These are phyloP conservation scores for Vultur gryphus DNA, from an alignment of 2,797 vertebrate genomes.

Conservation along the genomic window DNA sequence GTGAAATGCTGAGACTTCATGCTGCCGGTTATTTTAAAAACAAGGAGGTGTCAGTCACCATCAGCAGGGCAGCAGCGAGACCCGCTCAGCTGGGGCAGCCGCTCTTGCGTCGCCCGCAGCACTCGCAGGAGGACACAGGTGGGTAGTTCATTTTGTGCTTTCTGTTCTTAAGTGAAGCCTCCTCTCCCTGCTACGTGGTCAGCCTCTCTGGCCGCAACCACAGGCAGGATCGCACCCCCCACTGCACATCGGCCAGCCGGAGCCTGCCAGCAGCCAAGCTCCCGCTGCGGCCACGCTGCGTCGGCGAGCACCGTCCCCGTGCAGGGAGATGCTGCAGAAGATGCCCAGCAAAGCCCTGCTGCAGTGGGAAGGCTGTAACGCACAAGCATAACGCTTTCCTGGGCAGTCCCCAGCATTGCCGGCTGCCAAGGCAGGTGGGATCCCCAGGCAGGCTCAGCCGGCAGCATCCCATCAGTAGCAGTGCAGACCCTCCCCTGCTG, in stretches of 20 bases:
- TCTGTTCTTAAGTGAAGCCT: not conserved
- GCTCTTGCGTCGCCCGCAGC: accelerated
- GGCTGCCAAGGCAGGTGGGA: not conserved
- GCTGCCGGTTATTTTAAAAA: not conserved
- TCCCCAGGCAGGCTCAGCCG: not conserved
- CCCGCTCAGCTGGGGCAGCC: accelerated
- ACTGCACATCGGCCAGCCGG: accelerated
- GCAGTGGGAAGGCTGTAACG: accelerated
- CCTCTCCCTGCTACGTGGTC: accelerated
- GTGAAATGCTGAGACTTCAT: not conserved
- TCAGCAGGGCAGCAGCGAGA: not conserved
- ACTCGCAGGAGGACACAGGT: not conserved
- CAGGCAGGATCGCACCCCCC: not conserved
- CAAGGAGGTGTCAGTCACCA: not conserved
- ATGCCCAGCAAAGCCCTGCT: not conserved
- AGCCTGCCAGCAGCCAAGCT: not conserved
- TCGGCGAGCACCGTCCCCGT: accelerated
- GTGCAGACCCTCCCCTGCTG: not conserved
- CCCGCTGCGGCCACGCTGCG: accelerated
- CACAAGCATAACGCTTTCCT: not conserved
- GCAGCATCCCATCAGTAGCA: accelerated
- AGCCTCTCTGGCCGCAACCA: not conserved
- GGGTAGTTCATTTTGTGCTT: not conserved
- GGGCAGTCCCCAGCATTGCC: accelerated
- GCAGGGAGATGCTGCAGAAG: not conserved